Conservation (phyloP, 2,888 invertebrate genomes). For the Drosophila prolongata region DNA sequence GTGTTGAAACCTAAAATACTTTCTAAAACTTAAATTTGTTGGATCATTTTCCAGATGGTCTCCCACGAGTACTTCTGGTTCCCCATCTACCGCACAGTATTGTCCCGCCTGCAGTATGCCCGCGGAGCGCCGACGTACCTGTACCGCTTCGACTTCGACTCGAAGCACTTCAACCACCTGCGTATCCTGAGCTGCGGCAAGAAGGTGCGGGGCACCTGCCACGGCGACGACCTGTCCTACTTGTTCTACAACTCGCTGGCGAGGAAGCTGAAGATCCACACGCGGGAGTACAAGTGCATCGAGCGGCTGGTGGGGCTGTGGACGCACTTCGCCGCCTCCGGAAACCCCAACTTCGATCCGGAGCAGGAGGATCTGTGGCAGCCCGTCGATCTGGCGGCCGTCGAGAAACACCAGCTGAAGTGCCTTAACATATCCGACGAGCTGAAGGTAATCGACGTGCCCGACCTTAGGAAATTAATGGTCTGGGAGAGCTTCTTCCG, state of each 20-base stretch:
- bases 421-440: constrained; percentile 84
- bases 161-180: constrained; percentile 83
- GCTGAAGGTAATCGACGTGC: constrained; percentile 82
- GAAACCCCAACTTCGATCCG: constrained; percentile 82
- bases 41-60: constrained; percentile 61
- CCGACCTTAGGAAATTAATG: constrained; percentile 80
- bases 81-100: constrained; percentile 83
- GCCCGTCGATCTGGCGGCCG: constrained; percentile 63
- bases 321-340: constrained; percentile 82
- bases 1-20: no score
- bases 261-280: constrained; percentile 77
- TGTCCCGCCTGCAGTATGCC: constrained; percentile 80
- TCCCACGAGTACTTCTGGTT: constrained; percentile 84
- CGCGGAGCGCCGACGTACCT: constrained; percentile 82
- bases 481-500: constrained; percentile 83
- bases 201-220: constrained; percentile 83
- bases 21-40: no score
- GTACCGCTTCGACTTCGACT: constrained; percentile 84
- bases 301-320: constrained; percentile 82
- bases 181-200: constrained; percentile 83
- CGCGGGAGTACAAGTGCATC: constrained; percentile 83
- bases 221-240: constrained; percentile 84
- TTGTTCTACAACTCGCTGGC: constrained; percentile 83
- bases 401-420: constrained; percentile 79
- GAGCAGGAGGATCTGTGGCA: constrained; percentile 78